phyloP scores from a whole-genome alignment of 2,113 vertebrate genomes.

The Apodemus speciosus region DNA sequence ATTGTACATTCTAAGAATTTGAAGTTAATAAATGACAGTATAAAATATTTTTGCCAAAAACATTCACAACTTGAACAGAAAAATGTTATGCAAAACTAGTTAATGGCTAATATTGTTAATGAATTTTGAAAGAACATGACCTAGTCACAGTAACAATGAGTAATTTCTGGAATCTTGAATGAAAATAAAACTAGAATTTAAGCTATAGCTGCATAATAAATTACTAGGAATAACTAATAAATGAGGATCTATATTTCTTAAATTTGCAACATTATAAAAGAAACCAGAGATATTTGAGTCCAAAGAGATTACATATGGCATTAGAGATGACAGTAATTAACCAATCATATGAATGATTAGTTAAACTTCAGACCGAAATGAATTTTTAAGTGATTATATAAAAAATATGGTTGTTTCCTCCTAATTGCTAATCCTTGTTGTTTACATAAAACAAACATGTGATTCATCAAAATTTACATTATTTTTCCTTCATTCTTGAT shows the following conservation, averaged over 20 bases:
- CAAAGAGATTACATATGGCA: background rate
- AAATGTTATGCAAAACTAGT: background rate
- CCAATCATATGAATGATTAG: background rate
- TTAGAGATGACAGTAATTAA: background rate
- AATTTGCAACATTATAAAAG: slow-evolving; percentile 4
- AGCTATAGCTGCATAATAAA: background rate
- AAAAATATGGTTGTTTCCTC: background rate
- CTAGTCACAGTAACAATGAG: background rate
- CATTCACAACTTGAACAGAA: background rate
- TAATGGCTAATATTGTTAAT: background rate
- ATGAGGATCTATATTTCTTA: background rate
- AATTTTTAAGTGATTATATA: background rate
- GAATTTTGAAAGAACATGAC: background rate
- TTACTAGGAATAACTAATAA: background rate
- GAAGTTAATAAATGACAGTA: background rate
- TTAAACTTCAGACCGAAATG: background rate
- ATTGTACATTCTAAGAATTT: background rate
- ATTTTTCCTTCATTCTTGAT: background rate
- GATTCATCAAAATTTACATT: background rate
- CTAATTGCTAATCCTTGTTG: background rate
- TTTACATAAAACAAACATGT: background rate
- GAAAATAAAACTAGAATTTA: slow-evolving; percentile 18
- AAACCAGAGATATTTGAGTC: background rate
- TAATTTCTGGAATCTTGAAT: slow-evolving; percentile 5
- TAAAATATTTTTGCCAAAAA: background rate